Evolutionary conservation across 2,113 vertebrate genomes (phyloP).

Genomic region (Pyrgilauda ruficollis): DNA sequence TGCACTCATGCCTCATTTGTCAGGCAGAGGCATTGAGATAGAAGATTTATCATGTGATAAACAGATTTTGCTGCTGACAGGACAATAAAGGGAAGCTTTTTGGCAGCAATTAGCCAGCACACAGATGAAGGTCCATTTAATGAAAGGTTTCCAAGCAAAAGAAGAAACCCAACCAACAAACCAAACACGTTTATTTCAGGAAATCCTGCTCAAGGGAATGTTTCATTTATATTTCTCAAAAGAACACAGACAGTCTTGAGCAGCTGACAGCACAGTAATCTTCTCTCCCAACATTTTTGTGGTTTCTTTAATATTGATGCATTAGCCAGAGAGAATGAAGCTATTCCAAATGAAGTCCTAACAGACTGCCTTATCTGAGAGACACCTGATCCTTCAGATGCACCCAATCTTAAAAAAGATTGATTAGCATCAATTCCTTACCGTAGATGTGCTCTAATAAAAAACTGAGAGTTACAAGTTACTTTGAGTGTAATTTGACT

Average conservation of each 20-base stretch:
- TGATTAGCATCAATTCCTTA: not conserved
- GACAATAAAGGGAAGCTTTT: conserved; percentile 35
- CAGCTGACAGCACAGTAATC: not conserved
- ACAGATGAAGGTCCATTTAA: conserved; percentile 8
- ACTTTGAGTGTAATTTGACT: not conserved
- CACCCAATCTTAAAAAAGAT: not conserved
- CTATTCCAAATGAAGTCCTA: not conserved
- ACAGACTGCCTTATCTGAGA: not conserved
- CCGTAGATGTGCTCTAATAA: not conserved
- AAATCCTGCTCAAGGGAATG: conserved; percentile 23
- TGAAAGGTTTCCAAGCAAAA: not conserved
- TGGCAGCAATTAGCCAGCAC: conserved; percentile 38
- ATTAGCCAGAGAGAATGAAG: not conserved
- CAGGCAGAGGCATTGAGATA: not conserved
- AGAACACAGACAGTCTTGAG: not conserved
- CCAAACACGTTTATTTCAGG: not conserved
- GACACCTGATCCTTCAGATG: not conserved
- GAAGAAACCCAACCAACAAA: not conserved
- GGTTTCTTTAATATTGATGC: not conserved
- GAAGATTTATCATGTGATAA: conserved; percentile 62
- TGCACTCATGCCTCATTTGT: conserved; percentile 19
- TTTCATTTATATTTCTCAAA: not conserved
- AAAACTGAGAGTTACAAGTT: not conserved
- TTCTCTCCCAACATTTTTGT: not conserved
- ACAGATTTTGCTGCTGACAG: conserved; percentile 68